Evolutionary conservation across 2,113 vertebrate genomes (phyloP), one percentile per base, ranked within the genome.

Genomic region (Mohoua ochrocephala): DNA sequence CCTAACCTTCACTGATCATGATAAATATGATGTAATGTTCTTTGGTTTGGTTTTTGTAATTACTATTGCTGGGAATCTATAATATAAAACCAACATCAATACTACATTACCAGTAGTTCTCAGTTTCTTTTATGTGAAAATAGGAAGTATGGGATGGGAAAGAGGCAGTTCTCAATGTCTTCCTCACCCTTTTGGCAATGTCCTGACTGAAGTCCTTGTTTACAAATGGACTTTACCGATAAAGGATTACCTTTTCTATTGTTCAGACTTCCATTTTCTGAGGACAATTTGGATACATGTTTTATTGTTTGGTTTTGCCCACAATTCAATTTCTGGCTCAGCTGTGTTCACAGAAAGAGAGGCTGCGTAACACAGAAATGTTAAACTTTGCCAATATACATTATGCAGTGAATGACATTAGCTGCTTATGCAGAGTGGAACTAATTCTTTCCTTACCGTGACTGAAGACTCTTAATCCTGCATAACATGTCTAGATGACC

Each of bases 401-500:
- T 75, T 44, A 63, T 76, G 52, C 47, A 61, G 27, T 23, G 33
- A 81, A 44, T 42, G 53, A 23, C 6, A 49, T 45, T 27, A 84
- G 37, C 14, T 61, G 35, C 52, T 78, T 63, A 63, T 3, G 35
- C 54, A 73, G 73, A 63, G 45, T 47, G 30, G 74, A 37, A 87
- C 59, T 37, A 61, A 76, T 64, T 59, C 13, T 65, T 91, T 84
- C 74, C 98, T 97, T 97, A 99, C 99, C 99, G 98, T 92, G 99
- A 99, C 95, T 99, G 99, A 83, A 99, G 98, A 81, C 99, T 99
- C 96, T 99, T 99, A 97, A 99, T 99, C 93, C 99, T 99, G 93
- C 99, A 99, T 84, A 99, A 93, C 99, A 99, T 99, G 97, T 99
- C 99, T 95, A 99, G 96, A 64, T 99, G 99, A 42, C 99, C 99